A percentile compares a stretch with the other conserved stretches of the same genome.
phyloP scores from a whole-genome alignment of 2,888 invertebrate species.

The Ditylenchus weischeri region DNA sequence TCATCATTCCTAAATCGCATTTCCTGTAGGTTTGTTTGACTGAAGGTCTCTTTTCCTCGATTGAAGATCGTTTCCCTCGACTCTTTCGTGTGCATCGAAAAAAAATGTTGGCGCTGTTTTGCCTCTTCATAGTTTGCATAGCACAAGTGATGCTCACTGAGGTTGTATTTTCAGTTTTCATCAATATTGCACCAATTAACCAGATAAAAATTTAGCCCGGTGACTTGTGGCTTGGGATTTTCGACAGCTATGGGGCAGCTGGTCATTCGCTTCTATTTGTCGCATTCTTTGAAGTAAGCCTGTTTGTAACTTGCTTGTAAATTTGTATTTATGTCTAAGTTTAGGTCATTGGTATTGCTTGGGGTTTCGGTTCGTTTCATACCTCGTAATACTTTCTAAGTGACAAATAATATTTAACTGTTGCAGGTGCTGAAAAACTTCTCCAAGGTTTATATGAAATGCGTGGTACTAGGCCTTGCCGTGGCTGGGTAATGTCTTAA shows the following conservation, averaged over 20 bases:
- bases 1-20: constrained; percentile 6
- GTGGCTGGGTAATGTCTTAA: constrained; percentile 43
- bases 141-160: not conserved
- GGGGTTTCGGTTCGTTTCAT: constrained; percentile 71
- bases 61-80: constrained; percentile 56
- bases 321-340: too few relatives aligned
- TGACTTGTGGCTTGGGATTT: constrained; percentile 77
- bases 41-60: constrained; percentile 57
- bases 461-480: constrained; percentile 75
- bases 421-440: constrained; percentile 66
- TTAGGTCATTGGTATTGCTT: constrained; percentile 83
- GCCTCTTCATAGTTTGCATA: not conserved
- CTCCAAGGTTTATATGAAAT: constrained; percentile 76
- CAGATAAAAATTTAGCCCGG: too few relatives aligned
- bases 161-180: not conserved
- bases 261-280: constrained; percentile 78
- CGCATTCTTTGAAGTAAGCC: constrained; percentile 84
- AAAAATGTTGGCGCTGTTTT: constrained; percentile 5
- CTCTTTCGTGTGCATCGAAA: constrained; percentile 54
- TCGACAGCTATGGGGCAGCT: constrained; percentile 67
- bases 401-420: not conserved
- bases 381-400: too few relatives aligned
- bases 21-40: constrained; percentile 56
- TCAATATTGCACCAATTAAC: too few relatives aligned
- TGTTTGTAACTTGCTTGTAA: too few relatives aligned